Conservation (phyloP, 2,797 vertebrate species). For the Hydrolagus colliei region DNA sequence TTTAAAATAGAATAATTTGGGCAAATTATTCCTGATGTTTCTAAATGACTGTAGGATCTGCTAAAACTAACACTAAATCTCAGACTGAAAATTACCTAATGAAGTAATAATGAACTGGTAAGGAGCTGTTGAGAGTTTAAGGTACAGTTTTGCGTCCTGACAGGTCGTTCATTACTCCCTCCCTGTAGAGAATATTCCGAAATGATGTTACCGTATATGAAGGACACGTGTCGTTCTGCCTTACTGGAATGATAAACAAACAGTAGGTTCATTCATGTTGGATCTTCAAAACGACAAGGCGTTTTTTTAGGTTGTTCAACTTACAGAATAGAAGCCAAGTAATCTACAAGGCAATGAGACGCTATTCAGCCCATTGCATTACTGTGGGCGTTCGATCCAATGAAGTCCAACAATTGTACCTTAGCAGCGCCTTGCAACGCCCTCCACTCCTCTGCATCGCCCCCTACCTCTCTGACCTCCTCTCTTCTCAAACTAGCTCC, state of each 20-base stretch:
- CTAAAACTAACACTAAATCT: neutral
- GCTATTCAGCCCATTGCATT: no score
- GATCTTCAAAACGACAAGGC: neutral
- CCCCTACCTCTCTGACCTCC: no score
- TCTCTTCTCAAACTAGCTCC: no score
- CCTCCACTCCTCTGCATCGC: no score
- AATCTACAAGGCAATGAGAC: no score
- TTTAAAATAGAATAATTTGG: neutral
- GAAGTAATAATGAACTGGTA: neutral
- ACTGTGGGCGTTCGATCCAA: no score
- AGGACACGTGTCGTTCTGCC: neutral
- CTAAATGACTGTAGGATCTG: neutral
- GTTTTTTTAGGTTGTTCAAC: no score
- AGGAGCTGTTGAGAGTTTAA: neutral
- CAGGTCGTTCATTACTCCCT: neutral
- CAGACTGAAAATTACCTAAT: slow-evolving; percentile 5
- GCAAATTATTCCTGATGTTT: neutral
- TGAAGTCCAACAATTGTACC: no score
- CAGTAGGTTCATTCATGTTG: neutral
- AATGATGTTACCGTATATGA: neutral
- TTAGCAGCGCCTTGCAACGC: no score
- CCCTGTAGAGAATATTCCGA: neutral
- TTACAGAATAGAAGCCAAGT: no score
- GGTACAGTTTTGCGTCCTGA: neutral
- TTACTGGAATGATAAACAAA: neutral